Base-by-base conservation (phyloP, 37 sponge, comb jelly and placozoan genomes). In the Ephydatia muelleri region DNA sequence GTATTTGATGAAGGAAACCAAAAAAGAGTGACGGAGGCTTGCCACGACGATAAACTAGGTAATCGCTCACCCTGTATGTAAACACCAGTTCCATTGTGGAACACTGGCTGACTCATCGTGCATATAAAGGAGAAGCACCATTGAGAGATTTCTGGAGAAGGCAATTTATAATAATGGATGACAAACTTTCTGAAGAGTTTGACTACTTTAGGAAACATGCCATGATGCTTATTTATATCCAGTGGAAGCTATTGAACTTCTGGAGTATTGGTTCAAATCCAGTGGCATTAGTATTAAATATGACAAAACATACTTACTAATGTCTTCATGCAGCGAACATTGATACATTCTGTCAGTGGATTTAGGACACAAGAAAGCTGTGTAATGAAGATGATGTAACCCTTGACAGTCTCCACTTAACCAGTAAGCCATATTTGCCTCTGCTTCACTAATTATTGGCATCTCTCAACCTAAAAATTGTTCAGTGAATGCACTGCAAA, bases 11-110 rank as follows among this genome's bases (percentile, higher is more conserved):
- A 80, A 64, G 67, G 67, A 65, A 67, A 80, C 29, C 49, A 65
- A 32, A 49, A 80, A 48, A 49, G 80, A 80, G 33, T 80, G 32
- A 28, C 64, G 49, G 31, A 30, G 25, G 32, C 65, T 64, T 76
- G 43, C 30, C 65, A 84, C 81, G 76, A 26, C 36, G 81, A 75
- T 29, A n/a, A 21, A 39, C 34, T 40, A 40, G 64, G 76, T 76
- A 72, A 40, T 40, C 27, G 28, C 77, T 40, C 39, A 76, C 12
- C 34, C 35, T 40, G 38, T 37, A 35, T 28, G 57, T 57, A 57
- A 57, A 57, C 57, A 57, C 57, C n/a, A n/a, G n/a, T n/a, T n/a
- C n/a, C n/a, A 57, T 57, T 57, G 57, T 57, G 16, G 57, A 57
- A 57, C 57, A 57, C 57, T 57, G 57, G 57, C 57, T 57, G 57